phyloP scores from a whole-genome alignment of 2,888 invertebrate genomes.

The Epinotia demarniana region DNA sequence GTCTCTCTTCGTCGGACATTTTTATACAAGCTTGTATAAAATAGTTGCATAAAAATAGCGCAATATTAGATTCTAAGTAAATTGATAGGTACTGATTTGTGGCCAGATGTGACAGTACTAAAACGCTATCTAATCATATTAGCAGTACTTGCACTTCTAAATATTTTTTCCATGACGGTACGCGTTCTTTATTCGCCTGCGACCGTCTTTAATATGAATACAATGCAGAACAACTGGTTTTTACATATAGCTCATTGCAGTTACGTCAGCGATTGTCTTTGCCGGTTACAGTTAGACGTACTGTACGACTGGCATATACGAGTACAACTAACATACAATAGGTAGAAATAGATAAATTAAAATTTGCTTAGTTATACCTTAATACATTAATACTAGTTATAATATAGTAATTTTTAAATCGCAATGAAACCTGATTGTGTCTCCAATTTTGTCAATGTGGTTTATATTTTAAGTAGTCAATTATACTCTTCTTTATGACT shows the following conservation, averaged over 20 bases:
- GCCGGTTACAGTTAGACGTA: constrained; percentile 25
- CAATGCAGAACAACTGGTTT: constrained; percentile 35
- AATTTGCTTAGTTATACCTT: no score
- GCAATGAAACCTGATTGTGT: no score
- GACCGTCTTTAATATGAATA: constrained; percentile 24
- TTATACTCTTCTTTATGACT: no score
- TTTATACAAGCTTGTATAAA: no score
- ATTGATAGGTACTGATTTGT: neutral
- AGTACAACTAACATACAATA: no score
- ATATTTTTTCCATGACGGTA: constrained; percentile 6
- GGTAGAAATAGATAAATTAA: no score
- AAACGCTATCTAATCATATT: neutral
- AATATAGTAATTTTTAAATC: no score
- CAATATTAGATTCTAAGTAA: neutral
- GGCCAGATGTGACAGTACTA: neutral
- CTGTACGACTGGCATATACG: neutral
- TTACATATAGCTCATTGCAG: constrained; percentile 25
- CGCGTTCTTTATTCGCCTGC: constrained; percentile 11
- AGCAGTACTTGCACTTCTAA: neutral
- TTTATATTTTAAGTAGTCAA: no score
- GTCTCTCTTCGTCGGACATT: no score
- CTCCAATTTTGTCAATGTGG: no score
- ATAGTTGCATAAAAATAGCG: no score
- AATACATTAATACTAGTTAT: no score
- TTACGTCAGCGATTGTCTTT: constrained; percentile 42